phyloP scores from a whole-genome alignment of 2,888 invertebrate species.

The Penaeus monodon region DNA sequence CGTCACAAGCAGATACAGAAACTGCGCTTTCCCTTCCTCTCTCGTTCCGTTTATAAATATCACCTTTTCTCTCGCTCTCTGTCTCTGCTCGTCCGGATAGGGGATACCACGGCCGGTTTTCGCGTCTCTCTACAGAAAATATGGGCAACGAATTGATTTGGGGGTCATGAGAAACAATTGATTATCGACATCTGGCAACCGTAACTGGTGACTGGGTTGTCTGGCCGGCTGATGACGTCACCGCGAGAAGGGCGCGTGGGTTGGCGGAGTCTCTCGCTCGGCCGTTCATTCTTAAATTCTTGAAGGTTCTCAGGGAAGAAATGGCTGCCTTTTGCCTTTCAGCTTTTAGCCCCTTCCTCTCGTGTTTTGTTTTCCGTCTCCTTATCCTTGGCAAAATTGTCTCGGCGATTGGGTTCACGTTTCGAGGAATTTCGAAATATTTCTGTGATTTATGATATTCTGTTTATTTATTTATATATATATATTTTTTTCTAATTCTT shows the following conservation, averaged over 20 bases:
- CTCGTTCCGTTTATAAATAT: background rate
- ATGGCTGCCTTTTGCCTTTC: background rate
- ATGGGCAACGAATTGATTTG: too few species aligned
- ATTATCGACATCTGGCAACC: conserved; percentile 25
- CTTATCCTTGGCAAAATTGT: too few species aligned
- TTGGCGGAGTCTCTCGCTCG: background rate
- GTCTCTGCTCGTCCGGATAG: too few species aligned
- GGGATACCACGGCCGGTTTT: background rate
- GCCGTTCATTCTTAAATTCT: conserved; percentile 24
- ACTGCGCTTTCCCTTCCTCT: background rate
- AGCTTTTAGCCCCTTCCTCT: background rate
- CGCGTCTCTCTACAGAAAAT: too few species aligned
- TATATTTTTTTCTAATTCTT: background rate
- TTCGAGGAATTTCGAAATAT: too few species aligned
- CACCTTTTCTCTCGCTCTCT: too few species aligned
- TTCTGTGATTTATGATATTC: too few species aligned
- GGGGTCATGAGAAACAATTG: conserved; percentile 1
- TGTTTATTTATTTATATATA: background rate
- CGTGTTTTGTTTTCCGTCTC: background rate
- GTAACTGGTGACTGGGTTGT: conserved; percentile 6
- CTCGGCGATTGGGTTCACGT: too few species aligned
- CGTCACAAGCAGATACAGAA: conserved; percentile 10
- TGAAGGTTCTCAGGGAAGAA: background rate
- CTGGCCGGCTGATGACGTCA: conserved; percentile 22
- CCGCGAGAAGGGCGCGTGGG: conserved; percentile 24